These are phyloP conservation scores for human (Homo sapiens) DNA, from an alignment of 2,113 vertebrate genomes.

Conservation along the genomic window DNA sequence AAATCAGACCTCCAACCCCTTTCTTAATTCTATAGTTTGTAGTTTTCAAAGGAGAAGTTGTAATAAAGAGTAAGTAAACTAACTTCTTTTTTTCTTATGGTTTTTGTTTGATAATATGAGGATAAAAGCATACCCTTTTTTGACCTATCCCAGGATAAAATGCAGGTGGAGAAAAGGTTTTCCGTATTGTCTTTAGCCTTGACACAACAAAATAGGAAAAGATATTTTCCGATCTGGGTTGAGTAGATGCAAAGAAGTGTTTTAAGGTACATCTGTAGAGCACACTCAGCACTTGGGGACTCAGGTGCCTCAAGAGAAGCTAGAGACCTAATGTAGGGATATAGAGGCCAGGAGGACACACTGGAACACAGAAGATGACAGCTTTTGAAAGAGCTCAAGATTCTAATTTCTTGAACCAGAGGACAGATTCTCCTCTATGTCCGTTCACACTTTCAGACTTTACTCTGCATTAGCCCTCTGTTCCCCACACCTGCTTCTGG, in stretches of 20 bases:
- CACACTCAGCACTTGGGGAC: neutral
- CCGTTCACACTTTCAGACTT: neutral
- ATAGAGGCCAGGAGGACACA: no score
- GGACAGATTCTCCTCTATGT: neutral
- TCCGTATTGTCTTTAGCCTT: neutral
- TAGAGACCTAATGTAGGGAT: neutral
- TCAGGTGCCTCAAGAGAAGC: neutral
- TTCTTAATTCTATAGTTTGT: no score
- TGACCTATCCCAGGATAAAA: neutral
- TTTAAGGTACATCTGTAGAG: neutral
- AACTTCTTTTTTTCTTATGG: neutral
- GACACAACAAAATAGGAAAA: neutral
- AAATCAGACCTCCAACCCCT: no score
- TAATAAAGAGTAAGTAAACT: neutral
- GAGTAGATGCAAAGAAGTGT: neutral
- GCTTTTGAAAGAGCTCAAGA: neutral
- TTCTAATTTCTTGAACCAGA: neutral
- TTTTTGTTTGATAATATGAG: neutral
- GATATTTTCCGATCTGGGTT: neutral
- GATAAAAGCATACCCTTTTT: neutral
- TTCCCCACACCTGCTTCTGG: no score
- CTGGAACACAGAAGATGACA: neutral
- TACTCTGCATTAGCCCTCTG: fast-evolving
- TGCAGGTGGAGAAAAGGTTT: no score
- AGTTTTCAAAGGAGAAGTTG: neutral